Base-by-base conservation (phyloP, 1,140 invertebrate species). In the Drosophila sechellia region DNA sequence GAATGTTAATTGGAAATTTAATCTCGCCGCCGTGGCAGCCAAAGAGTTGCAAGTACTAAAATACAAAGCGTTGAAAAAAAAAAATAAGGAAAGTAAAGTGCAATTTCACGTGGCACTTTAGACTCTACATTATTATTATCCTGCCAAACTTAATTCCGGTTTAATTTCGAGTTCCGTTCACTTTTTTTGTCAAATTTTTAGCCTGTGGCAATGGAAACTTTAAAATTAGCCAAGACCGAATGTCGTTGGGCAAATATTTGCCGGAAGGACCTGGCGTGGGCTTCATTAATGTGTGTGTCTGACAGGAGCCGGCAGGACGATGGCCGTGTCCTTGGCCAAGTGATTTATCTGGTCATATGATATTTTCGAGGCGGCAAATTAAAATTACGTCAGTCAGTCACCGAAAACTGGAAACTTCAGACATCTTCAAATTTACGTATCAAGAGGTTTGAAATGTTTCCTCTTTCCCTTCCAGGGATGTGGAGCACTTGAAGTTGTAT, bases 1-100 rank as follows among this genome's bases (percentile, higher is more conserved):
- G 31, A 89, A 78, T 89, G 84, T 89, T 89, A 89, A 89, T 89
- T 89, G 85, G 84, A 84, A 89, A 89, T 80, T 84, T 84, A 89
- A 89, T 89, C 46, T 69, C 34, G n/a, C 48, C 10, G 53, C 34
- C 27, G 35, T 31, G 31, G 31, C 22, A 49, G 42, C 43, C 61
- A 13, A 42, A 61, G 42, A 61, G 45, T 63, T 45, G 31, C 55
- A 58, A 55, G 40, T 20, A 17, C 55, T 40, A 31, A 35, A 48
- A 34, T 0, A 17, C 4, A 22, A 12, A 42, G 17, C 43, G 39
- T 17, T 10, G 37, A 20, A 45, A 49, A 31, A 45, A 49, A 31
- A 15, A 43, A 40, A 27, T n/a, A 52, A n/a, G 5, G 5, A 20
- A 42, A 27, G 5, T 10, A 45, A 71, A 65, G 46, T 78, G 60